Evolutionary conservation across 1,140 invertebrate genomes (phyloP), one percentile per base, ranked within the genome.

Genomic region (Drosophila subpulchrella): DNA sequence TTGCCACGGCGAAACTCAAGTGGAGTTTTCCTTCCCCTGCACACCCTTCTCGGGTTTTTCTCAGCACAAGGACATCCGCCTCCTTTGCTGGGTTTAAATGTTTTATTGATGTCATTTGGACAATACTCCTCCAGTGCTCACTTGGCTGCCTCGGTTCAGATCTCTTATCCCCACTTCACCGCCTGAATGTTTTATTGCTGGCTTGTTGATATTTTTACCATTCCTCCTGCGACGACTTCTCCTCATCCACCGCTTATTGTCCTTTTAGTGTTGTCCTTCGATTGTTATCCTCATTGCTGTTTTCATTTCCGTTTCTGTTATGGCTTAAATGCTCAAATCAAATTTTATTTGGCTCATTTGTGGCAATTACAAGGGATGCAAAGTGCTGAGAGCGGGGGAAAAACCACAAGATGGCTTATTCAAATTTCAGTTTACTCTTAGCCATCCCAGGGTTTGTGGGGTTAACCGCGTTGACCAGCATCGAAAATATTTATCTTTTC

Each of bases 71-170:
- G 62, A 61, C 62, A 32, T 48, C 46, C 34, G 11, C 17, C 46
- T 67, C 46, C 13, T 20, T 32, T 78, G 71, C 71, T 55, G 63
- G 80, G 53, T 44, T 81, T 86, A 78, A 86, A 86, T 86, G 86
- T 86, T 86, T 86, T 81, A 86, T 86, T 86, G 78, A 78, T 86
- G 82, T 85, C 82, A 81, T 85, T 86, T 86, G 61, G 78, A 85
- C 75, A 75, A 86, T 81, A 46, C 62, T 67, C 53, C 44, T 38
- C 34, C 61, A 81, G 56, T 62, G 82, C 63, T 81, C 70, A 85
- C 77, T 85, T 84, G 66, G 62, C 41, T 76, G 74, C 63, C 44
- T 62, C 55, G 17, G 44, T 15, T 65, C 60, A 38, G 36, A 54
- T 66, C 53, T 32, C 46, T 47, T 62, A 47, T 47, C 66, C 48